Percentiles rank a stretch among this genome's conserved stretches.
Conservation (phyloP, 2,888 invertebrate genomes). For the Chironomus tentans region DNA sequence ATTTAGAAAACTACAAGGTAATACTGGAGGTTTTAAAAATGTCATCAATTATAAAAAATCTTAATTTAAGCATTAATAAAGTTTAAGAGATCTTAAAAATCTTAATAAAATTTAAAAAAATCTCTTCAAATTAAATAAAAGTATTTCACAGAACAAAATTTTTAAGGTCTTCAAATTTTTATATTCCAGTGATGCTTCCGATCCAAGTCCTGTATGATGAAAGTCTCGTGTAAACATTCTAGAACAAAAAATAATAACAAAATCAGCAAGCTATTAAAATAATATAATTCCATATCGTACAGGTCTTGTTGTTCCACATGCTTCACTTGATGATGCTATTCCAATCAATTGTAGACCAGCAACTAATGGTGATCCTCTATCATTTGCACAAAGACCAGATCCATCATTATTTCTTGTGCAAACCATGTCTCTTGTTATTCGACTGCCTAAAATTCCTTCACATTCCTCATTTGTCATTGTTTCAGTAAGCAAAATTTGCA, state of each 20-base stretch:
- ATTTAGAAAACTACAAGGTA: too few species aligned
- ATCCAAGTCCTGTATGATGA: background rate
- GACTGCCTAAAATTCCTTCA: background rate
- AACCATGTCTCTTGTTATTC: background rate
- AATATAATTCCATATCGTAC: too few species aligned
- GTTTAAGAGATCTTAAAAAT: too few species aligned
- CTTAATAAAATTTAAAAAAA: too few species aligned
- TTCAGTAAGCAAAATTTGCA: background rate
- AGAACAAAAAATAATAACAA: too few species aligned
- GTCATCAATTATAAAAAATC: too few species aligned
- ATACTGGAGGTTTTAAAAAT: too few species aligned
- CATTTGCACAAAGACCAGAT: background rate
- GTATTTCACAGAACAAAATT: background rate
- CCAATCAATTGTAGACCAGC: background rate
- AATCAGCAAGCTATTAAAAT: too few species aligned
- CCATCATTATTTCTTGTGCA: background rate
- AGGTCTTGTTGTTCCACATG: background rate
- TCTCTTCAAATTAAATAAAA: too few species aligned
- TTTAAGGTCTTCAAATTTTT: background rate
- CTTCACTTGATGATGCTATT: background rate
- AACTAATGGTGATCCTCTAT: background rate
- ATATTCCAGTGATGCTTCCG: background rate
- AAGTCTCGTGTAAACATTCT: background rate
- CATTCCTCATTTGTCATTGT: background rate
- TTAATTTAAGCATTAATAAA: too few species aligned